A percentile compares a stretch with the other conserved stretches of the same genome.
These are phyloP conservation scores for Ardeotis arabs DNA, from an alignment of 2,113 vertebrate genomes.

Conservation along the genomic window DNA sequence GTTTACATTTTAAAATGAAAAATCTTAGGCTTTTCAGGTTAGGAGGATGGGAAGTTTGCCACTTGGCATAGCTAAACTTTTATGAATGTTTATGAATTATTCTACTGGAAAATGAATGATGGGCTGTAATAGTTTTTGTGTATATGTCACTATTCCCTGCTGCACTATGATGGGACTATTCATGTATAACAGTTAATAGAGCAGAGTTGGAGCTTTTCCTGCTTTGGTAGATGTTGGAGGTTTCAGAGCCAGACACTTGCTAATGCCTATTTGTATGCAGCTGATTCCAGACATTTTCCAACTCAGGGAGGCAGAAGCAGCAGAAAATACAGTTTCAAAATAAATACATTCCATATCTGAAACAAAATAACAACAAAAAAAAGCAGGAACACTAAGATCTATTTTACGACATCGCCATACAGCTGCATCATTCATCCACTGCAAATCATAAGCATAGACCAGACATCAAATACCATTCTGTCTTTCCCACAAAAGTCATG, in stretches of 20 bases:
- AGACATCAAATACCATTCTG: neutral
- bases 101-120: slow-evolving; percentile 59
- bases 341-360: neutral
- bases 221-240: neutral
- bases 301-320: neutral
- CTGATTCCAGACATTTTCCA: neutral
- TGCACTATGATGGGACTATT: neutral
- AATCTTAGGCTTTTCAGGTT: neutral
- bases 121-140: slow-evolving; percentile 18
- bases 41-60: neutral
- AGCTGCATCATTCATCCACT: neutral
- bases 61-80: slow-evolving; percentile 26
- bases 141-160: slow-evolving; percentile 25
- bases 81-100: slow-evolving; percentile 64
- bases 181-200: slow-evolving; percentile 47
- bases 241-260: neutral
- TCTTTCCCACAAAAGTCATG: neutral
- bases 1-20: slow-evolving; percentile 63
- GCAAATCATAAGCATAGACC: neutral
- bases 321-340: neutral
- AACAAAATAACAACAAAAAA: neutral
- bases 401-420: neutral
- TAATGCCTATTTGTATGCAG: neutral
- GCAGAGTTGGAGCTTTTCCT: neutral
- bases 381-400: neutral